Conservation (phyloP, 1,140 invertebrate genomes). For the Chionoecetes opilio region DNA sequence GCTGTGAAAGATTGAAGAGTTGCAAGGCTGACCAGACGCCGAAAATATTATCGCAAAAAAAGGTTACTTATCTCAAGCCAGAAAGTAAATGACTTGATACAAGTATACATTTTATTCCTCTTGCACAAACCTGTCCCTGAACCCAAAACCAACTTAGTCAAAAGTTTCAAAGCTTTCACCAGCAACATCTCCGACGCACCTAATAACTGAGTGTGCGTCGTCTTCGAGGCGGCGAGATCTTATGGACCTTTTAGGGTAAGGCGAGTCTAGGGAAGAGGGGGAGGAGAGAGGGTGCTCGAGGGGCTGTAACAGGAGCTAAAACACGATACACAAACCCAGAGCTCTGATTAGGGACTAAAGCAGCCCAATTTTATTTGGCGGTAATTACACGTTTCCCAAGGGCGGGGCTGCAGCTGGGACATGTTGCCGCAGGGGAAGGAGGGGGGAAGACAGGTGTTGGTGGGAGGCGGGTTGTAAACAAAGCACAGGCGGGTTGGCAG, state of each 20-base stretch:
- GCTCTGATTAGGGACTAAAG: not conserved
- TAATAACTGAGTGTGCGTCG: not conserved
- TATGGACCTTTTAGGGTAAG: not conserved
- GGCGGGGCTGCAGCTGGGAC: not conserved
- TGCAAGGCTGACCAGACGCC: not conserved
- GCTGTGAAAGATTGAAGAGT: not conserved
- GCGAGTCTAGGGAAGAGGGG: not conserved
- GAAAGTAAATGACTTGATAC: not conserved
- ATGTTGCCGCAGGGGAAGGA: not conserved
- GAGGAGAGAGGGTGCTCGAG: not conserved
- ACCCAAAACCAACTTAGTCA: not conserved
- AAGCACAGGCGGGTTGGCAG: not conserved
- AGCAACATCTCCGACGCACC: not conserved
- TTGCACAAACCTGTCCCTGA: not conserved
- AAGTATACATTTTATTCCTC: not conserved
- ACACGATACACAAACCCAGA: slow-evolving; percentile 36
- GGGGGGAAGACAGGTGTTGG: not conserved
- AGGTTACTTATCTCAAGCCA: no score
- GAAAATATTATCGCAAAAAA: not conserved
- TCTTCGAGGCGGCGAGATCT: not conserved
- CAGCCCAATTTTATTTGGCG: not conserved
- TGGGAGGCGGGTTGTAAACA: not conserved
- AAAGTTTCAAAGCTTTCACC: not conserved
- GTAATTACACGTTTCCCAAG: slow-evolving; percentile 35
- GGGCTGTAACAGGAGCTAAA: not conserved